Conservation (phyloP, 2,888 invertebrate species). For the Amphipoea oculea region DNA sequence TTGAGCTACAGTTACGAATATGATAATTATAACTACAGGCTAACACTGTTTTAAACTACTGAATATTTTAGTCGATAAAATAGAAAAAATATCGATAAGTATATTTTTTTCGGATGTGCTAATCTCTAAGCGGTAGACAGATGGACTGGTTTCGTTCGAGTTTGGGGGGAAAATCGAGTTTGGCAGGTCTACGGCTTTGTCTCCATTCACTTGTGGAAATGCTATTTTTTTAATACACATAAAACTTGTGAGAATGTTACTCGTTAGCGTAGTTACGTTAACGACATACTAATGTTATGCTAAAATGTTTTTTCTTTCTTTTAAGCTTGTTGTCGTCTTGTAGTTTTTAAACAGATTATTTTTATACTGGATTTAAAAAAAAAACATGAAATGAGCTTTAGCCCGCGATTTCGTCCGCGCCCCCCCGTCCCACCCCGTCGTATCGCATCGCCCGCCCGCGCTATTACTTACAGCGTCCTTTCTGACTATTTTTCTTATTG, state of each 20-base stretch:
- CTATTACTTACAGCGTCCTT: too few relatives aligned
- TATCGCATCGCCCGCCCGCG: too few relatives aligned
- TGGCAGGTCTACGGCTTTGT: conserved; percentile 51
- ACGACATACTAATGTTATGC: conserved; percentile 36
- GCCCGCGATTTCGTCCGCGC: background rate
- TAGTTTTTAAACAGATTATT: background rate
- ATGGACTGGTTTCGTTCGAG: conserved; percentile 59
- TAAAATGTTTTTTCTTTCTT: background rate
- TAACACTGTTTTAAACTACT: conserved; percentile 4
- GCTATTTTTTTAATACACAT: conserved; percentile 29
- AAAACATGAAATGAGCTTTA: background rate
- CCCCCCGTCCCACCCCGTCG: too few relatives aligned
- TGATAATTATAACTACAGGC: conserved; percentile 5
- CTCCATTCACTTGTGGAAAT: conserved; percentile 50
- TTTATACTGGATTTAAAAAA: background rate
- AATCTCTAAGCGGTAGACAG: conserved; percentile 62
- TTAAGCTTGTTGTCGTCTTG: background rate
- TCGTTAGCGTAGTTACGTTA: conserved; percentile 22
- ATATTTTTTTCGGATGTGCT: conserved; percentile 29
- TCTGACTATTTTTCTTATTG: too few relatives aligned
- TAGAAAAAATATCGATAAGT: conserved; percentile 52
- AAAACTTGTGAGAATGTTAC: conserved; percentile 37
- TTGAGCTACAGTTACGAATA: conserved; percentile 14
- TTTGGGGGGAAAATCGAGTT: conserved; percentile 63
- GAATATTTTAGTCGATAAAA: conserved; percentile 40